Conservation (phyloP, 2,113 vertebrate genomes). For the rat (Rattus norvegicus) region GRCr8 NC_086020.1:188750001-188750500, state of each 20-base stretch:
- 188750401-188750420: background rate
- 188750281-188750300: background rate
- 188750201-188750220: background rate
- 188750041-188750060: background rate
- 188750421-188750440: background rate
- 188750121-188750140: too few species aligned
- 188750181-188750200: too few species aligned
- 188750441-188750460: accelerated
- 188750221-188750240: background rate
- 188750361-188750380: too few species aligned
- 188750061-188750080: background rate
- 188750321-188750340: background rate
- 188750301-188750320: background rate
- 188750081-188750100: background rate
- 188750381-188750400: background rate
- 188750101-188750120: too few species aligned
- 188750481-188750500: background rate
- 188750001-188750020: too few species aligned
- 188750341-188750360: background rate
- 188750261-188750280: background rate
- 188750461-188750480: background rate
- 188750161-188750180: too few species aligned
- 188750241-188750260: background rate
- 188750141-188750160: too few species aligned
- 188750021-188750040: too few species aligned